Percentiles rank a stretch among this genome's conserved stretches.
These are phyloP conservation scores for Macrosteles quadrilineatus DNA, from an alignment of 1,140 invertebrate species.

Conservation along the genomic window DNA sequence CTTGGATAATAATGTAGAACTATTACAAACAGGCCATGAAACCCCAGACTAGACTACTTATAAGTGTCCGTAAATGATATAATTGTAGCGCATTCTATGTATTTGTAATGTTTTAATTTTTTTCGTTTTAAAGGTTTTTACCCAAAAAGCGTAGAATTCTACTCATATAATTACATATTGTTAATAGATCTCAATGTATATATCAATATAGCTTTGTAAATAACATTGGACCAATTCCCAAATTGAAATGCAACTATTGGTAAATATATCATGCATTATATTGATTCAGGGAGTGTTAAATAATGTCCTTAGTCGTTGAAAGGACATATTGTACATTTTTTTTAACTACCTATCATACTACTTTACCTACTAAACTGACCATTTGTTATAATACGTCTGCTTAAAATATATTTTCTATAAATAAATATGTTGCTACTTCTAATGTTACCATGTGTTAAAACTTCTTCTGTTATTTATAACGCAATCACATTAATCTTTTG, in stretches of 20 bases:
- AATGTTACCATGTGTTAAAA: background rate
- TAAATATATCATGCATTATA: background rate
- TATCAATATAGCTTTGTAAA: background rate
- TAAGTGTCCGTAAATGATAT: too few species aligned
- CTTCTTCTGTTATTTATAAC: background rate
- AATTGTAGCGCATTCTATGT: background rate
- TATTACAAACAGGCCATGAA: too few species aligned
- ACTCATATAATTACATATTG: background rate
- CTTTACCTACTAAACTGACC: background rate
- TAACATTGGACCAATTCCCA: background rate
- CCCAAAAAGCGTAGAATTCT: constrained; percentile 14
- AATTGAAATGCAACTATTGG: background rate
- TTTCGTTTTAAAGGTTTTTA: background rate
- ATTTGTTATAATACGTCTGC: background rate
- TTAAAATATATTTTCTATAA: too few species aligned
- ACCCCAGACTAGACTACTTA: too few species aligned
- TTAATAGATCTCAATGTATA: background rate
- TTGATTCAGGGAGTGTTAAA: background rate
- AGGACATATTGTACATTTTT: background rate
- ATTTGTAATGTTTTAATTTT: background rate
- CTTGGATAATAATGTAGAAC: too few species aligned
- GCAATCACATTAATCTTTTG: background rate
- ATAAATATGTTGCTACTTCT: background rate
- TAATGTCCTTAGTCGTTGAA: background rate
- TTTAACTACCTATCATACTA: background rate